Conservation (phyloP, 2,888 invertebrate genomes). For the Argyra leucocephala region DNA sequence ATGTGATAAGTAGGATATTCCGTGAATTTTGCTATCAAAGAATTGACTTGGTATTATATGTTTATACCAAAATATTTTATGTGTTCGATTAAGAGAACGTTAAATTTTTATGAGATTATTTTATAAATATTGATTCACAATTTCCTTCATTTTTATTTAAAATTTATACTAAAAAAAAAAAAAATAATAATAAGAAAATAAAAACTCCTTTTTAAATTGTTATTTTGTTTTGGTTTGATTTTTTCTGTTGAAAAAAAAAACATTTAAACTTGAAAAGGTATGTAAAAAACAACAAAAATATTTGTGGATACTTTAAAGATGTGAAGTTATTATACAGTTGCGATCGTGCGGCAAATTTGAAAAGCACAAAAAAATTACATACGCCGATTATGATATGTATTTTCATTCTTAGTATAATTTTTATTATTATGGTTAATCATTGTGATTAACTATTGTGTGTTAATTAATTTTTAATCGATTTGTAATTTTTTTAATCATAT, state of each 20-base stretch:
- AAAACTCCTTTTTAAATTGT: too few relatives aligned
- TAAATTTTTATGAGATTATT: conserved; percentile 3
- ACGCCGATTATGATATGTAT: not conserved
- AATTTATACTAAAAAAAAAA: not conserved
- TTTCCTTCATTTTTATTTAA: not conserved
- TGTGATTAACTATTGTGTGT: too few relatives aligned
- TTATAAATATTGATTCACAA: not conserved
- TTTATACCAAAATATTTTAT: conserved; percentile 6
- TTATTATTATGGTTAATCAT: not conserved
- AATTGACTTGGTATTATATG: conserved; percentile 6
- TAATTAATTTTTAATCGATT: too few relatives aligned
- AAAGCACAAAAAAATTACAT: not conserved
- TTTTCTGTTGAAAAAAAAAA: too few relatives aligned
- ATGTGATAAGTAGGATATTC: too few relatives aligned
- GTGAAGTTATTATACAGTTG: not conserved
- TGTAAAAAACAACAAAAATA: not conserved
- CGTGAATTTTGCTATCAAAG: not conserved
- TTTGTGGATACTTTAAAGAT: not conserved
- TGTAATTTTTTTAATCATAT: too few relatives aligned
- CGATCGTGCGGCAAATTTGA: not conserved
- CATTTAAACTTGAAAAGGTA: too few relatives aligned
- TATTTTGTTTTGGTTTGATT: too few relatives aligned
- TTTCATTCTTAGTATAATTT: not conserved
- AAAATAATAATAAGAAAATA: not conserved
- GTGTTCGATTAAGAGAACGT: conserved; percentile 4